Conservation (phyloP, 2,797 vertebrate genomes). For the Smutsia temminckii region DNA sequence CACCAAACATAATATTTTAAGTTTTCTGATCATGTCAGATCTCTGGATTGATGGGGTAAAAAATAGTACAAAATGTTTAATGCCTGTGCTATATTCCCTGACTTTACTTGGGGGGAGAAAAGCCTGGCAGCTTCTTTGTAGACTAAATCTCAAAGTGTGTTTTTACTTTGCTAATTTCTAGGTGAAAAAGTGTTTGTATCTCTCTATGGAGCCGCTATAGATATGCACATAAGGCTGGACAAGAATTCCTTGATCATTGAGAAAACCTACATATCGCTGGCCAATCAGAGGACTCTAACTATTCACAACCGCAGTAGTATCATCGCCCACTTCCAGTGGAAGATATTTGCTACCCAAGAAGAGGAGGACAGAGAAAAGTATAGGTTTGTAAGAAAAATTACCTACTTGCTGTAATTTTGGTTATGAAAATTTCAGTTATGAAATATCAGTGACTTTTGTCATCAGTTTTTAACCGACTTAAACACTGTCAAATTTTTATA, state of each 20-base stretch:
- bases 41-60: not conserved
- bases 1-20: not conserved
- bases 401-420: not conserved
- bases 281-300: slow-evolving; percentile 81
- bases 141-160: slow-evolving; percentile 31
- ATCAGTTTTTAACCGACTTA: slow-evolving; percentile 12
- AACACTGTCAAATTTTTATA: not conserved
- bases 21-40: slow-evolving; percentile 31
- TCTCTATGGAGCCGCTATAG: slow-evolving; percentile 88
- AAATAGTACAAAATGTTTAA: not conserved
- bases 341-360: slow-evolving; percentile 82
- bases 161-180: slow-evolving; percentile 77
- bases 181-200: slow-evolving; percentile 89
- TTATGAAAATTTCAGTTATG: not conserved
- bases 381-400: slow-evolving; percentile 80
- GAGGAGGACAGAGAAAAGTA: slow-evolving; percentile 86
- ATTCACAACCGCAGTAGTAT: slow-evolving; percentile 89
- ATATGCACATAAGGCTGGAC: slow-evolving; percentile 88
- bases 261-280: slow-evolving; percentile 89
- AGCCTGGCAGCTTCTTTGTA: not conserved
- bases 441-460: not conserved
- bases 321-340: slow-evolving; percentile 91
- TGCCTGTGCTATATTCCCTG: not conserved
- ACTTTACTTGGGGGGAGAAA: not conserved
- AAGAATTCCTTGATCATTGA: slow-evolving; percentile 84